Evolutionary conservation across 2,113 vertebrate genomes (phyloP).

Genomic region (Hyaena hyaena): DNA sequence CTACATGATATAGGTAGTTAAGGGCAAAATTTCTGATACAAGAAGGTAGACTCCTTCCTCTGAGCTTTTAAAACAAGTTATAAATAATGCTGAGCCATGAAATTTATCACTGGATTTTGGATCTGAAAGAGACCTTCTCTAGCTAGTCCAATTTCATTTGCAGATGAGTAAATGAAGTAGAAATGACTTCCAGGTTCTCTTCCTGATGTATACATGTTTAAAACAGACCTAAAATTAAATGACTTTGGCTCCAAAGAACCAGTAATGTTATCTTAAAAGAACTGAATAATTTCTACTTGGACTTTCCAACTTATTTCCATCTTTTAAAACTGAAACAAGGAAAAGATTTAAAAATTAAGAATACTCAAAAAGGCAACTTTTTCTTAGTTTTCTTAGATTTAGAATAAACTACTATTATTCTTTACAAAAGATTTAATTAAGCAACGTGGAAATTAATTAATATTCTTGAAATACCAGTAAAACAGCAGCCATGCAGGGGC

Average conservation of each 20-base stretch:
- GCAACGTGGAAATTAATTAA: background rate
- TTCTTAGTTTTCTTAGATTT: background rate
- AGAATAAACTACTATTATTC: constrained; percentile 7
- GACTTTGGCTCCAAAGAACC: background rate
- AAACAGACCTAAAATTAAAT: background rate
- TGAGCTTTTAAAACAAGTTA: background rate
- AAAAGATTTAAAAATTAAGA: background rate
- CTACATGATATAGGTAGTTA: background rate
- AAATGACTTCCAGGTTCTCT: background rate
- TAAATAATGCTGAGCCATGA: background rate
- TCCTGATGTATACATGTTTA: constrained; percentile 16
- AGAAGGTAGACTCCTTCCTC: background rate
- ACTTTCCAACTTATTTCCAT: constrained; percentile 37
- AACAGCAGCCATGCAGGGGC: background rate
- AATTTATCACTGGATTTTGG: constrained; percentile 1
- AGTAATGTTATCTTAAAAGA: constrained; percentile 42
- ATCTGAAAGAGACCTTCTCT: background rate
- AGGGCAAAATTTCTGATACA: background rate
- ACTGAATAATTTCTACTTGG: background rate
- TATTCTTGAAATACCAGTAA: background rate
- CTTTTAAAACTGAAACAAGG: constrained; percentile 27
- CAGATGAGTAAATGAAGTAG: constrained; percentile 32
- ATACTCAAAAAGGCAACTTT: background rate
- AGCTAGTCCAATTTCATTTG: constrained; percentile 12
- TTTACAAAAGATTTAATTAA: constrained; percentile 11